phyloP scores from a whole-genome alignment of 2,113 vertebrate genomes.

The Tupaia tana region DNA sequence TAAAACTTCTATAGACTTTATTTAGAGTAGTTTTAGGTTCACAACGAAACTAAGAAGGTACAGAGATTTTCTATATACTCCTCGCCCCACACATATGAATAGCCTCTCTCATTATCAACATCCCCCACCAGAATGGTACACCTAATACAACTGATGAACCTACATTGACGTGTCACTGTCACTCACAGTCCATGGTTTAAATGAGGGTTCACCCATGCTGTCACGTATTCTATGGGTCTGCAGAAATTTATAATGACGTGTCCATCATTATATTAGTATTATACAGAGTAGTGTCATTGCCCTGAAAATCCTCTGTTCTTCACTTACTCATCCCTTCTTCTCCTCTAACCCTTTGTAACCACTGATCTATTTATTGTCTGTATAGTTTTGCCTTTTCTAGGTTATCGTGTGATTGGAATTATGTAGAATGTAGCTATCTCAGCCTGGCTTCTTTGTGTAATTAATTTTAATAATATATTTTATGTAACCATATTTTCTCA shows the following conservation, averaged over 20 bases:
- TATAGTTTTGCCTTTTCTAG: neutral
- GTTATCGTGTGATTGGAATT: neutral
- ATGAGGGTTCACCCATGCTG: neutral
- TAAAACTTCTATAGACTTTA: neutral
- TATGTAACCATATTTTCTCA: slow-evolving; percentile 7
- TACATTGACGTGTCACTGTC: neutral
- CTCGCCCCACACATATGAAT: neutral
- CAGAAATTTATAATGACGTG: neutral
- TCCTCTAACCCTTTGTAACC: no score
- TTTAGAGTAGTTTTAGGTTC: neutral
- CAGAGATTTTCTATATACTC: neutral
- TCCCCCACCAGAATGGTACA: neutral
- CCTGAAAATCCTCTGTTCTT: neutral
- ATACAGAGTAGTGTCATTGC: neutral
- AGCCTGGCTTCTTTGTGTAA: neutral
- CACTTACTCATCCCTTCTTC: no score
- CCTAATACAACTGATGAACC: neutral
- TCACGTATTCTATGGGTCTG: neutral
- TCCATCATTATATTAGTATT: neutral
- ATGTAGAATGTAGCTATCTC: neutral
- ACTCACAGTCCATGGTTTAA: neutral
- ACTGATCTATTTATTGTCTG: no score
- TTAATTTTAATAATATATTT: slow-evolving; percentile 18
- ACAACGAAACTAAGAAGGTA: neutral
- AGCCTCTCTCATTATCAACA: neutral